phyloP scores from a whole-genome alignment of 2,113 vertebrate genomes.

The Lota lota region DNA sequence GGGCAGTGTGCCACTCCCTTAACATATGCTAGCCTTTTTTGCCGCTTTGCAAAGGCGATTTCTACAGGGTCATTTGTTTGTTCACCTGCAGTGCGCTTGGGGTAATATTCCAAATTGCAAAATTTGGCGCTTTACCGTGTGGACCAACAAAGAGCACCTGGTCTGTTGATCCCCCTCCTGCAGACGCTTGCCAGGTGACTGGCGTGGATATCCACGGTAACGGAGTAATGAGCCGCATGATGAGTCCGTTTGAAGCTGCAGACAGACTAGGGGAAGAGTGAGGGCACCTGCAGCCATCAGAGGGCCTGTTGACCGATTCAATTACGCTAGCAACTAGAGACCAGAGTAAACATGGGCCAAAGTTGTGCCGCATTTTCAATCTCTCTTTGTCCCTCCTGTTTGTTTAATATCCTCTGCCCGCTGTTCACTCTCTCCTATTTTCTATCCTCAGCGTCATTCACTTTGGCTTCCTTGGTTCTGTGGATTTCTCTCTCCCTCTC shows the following conservation, averaged over 20 bases:
- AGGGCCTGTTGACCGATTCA: background rate
- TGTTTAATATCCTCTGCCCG: background rate
- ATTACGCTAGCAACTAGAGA: background rate
- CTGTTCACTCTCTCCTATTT: background rate
- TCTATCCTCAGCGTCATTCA: background rate
- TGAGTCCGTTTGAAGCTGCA: background rate
- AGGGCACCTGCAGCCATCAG: background rate
- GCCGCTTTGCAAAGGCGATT: background rate
- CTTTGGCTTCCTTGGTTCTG: background rate
- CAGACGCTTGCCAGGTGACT: background rate
- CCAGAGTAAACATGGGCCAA: background rate
- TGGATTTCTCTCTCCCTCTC: background rate
- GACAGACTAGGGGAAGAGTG: background rate
- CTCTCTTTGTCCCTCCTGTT: background rate
- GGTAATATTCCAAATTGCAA: background rate
- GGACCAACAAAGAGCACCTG: slow-evolving; percentile 1
- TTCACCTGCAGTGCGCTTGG: background rate
- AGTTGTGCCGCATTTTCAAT: background rate
- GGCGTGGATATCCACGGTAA: background rate
- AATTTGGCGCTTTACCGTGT: background rate
- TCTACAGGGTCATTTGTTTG: background rate
- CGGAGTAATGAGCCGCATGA: slow-evolving; percentile 7
- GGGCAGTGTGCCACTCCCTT: no score
- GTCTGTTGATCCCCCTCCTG: background rate
- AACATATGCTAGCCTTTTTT: no score